phyloP scores from a whole-genome alignment of 2,797 vertebrate genomes.

The Cuniculus paca region DNA sequence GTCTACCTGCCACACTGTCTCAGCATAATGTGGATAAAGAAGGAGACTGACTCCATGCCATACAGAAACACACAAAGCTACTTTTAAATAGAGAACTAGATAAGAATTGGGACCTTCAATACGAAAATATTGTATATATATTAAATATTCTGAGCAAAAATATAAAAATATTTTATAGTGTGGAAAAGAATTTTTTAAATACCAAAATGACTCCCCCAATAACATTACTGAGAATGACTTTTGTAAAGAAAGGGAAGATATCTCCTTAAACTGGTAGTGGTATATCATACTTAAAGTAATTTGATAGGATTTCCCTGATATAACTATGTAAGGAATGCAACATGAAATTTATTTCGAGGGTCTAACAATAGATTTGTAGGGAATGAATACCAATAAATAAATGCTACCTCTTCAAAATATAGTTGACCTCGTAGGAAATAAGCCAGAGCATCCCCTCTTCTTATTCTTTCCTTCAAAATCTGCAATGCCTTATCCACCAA shows the following conservation, averaged over 20 bases:
- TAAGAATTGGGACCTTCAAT: not conserved
- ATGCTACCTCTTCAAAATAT: constrained; percentile 90
- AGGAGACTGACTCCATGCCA: not conserved
- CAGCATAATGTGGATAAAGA: not conserved
- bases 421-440: constrained; percentile 90
- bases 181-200: constrained; percentile 3
- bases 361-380: not conserved
- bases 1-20: not conserved
- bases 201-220: constrained; percentile 10
- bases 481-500: constrained; percentile 79
- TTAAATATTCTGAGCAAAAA: constrained; percentile 45
- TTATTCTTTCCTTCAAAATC: constrained; percentile 79
- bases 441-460: constrained; percentile 83
- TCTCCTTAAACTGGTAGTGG: not conserved
- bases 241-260: not conserved
- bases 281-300: not conserved
- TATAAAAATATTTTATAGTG: not conserved
- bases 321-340: not conserved
- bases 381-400: constrained; percentile 37
- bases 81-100: not conserved
- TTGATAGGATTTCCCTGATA: not conserved
- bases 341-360: not conserved
- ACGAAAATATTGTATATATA: not conserved
- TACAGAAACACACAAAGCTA: not conserved
- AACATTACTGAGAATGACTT: constrained; percentile 18